Percentiles rank a stretch among this genome's conserved stretches.
These are phyloP conservation scores for Siniperca undulata DNA, from an alignment of 2,797 vertebrate genomes.

Conservation along the genomic window DNA sequence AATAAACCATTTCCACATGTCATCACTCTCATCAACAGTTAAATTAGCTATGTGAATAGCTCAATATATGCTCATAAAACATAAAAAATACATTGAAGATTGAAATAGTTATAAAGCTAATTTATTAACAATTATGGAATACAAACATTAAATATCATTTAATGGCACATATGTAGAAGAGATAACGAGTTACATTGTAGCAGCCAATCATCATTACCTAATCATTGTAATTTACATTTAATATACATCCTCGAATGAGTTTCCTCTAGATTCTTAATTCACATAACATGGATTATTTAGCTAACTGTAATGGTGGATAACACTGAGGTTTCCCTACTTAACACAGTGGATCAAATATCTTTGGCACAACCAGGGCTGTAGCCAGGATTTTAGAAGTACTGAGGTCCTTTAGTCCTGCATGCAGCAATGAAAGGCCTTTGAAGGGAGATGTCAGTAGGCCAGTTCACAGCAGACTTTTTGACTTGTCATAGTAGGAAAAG, in stretches of 20 bases:
- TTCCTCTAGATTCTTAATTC: not conserved
- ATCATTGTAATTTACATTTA: not conserved
- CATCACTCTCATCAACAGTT: not conserved
- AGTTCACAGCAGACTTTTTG: not conserved
- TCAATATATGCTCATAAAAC: not conserved
- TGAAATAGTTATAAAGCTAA: not conserved
- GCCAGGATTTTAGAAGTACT: not conserved
- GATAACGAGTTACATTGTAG: not conserved
- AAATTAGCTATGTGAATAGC: not conserved
- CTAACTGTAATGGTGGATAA: not conserved
- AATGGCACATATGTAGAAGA: not conserved
- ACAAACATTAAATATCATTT: conserved; percentile 14
- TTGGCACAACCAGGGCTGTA: not conserved
- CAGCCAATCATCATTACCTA: not conserved
- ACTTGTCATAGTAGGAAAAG: not conserved
- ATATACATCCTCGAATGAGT: not conserved
- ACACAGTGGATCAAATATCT: not conserved
- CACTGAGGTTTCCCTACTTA: not conserved
- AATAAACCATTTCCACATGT: not conserved
- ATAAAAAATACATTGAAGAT: not conserved
- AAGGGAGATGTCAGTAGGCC: not conserved
- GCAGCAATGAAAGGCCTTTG: not conserved
- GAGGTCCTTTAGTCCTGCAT: not conserved
- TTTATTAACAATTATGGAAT: conserved; percentile 26
- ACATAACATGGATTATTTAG: not conserved